These are phyloP conservation scores for Noturus placidus DNA, from an alignment of 2,113 vertebrate genomes.

Conservation along the genomic window DNA sequence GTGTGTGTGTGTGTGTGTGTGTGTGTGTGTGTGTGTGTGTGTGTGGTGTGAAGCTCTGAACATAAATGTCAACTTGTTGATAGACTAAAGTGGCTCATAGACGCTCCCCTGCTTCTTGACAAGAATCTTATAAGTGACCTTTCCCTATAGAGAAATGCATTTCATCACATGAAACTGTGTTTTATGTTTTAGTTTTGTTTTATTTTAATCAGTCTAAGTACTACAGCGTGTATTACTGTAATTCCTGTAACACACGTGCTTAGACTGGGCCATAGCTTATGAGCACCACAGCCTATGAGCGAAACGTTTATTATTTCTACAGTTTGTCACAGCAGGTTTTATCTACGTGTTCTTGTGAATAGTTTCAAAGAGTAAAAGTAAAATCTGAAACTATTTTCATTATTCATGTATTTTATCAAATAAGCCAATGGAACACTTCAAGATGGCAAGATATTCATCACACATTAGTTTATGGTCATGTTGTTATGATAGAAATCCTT, in stretches of 20 bases:
- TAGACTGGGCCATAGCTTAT: not conserved
- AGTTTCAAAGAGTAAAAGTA: not conserved
- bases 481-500: not conserved
- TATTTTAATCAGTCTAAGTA: constrained; percentile 10
- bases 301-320: not conserved
- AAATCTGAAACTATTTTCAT: not conserved
- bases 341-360: not conserved
- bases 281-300: not conserved
- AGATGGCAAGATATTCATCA: not conserved
- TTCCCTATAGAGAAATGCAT: constrained; percentile 5
- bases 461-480: not conserved
- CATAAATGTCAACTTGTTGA: constrained; percentile 33
- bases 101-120: not conserved
- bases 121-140: constrained; percentile 19
- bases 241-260: not conserved
- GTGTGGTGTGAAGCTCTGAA: constrained; percentile 8
- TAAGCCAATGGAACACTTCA: not conserved
- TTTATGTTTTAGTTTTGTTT: not conserved
- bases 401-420: not conserved
- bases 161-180: constrained; percentile 6
- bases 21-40: not conserved
- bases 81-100: constrained; percentile 13
- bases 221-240: not conserved
- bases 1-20: not conserved
- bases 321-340: not conserved